Evolutionary conservation across 2,888 invertebrate genomes (phyloP).

Genomic region (Eristalinus aeneus): DNA sequence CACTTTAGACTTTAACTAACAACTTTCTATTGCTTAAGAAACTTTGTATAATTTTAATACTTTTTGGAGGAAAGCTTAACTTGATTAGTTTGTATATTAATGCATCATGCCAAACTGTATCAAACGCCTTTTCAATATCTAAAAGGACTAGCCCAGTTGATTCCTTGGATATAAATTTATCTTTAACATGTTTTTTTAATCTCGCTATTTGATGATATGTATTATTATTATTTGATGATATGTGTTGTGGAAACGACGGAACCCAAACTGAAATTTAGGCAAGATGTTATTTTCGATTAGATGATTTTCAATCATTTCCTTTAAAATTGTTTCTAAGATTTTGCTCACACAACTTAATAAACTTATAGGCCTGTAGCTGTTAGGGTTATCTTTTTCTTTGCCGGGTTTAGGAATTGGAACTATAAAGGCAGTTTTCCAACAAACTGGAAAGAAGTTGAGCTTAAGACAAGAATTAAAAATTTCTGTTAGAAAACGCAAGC

Average conservation of each 20-base stretch:
- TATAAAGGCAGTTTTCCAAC: constrained; percentile 11
- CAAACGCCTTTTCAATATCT: not conserved
- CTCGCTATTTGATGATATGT: not conserved
- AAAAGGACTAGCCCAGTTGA: constrained; percentile 2
- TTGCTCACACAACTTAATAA: not conserved
- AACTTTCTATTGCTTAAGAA: not conserved
- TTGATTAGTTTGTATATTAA: not conserved
- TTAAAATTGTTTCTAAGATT: constrained; percentile 11
- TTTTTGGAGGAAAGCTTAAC: not conserved
- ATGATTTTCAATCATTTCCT: not conserved
- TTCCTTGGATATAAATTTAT: not conserved
- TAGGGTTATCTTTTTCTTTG: not conserved
- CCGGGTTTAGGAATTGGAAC: constrained; percentile 8
- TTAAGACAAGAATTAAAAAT: constrained; percentile 5
- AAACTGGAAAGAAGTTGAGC: not conserved
- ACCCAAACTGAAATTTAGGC: not conserved
- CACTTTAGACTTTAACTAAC: not conserved
- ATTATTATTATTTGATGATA: constrained; percentile 3
- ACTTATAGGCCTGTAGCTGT: constrained; percentile 15
- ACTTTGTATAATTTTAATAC: not conserved
- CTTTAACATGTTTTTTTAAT: not conserved
- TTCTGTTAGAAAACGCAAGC: not conserved
- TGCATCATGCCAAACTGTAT: not conserved
- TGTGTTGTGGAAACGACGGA: too few relatives aligned
- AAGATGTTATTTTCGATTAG: not conserved